Evolutionary conservation across 2,888 invertebrate genomes (phyloP).

Genomic region (Pachliopta kotzebuea): DNA sequence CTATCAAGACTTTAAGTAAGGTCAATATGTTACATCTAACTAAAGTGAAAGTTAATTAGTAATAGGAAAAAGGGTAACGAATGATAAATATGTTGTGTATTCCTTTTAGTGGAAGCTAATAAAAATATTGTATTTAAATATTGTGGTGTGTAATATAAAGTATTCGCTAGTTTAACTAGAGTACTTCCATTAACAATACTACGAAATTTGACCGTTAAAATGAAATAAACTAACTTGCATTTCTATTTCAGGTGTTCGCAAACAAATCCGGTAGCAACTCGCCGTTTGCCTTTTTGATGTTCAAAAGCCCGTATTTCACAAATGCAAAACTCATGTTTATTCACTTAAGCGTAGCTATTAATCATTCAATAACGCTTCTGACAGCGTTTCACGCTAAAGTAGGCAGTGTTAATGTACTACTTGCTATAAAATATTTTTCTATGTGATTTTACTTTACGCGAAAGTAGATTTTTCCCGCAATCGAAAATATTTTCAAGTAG

Average conservation of each 20-base stretch:
- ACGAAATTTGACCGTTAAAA: not conserved
- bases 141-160: too few species aligned
- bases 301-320: slow-evolving; percentile 21
- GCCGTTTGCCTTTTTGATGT: slow-evolving; percentile 9
- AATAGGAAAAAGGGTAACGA: too few species aligned
- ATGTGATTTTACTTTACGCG: not conserved
- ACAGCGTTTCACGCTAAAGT: slow-evolving; percentile 21
- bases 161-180: too few species aligned
- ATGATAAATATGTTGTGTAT: too few species aligned
- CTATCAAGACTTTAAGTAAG: too few species aligned
- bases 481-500: too few species aligned
- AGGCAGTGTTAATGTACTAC: slow-evolving; percentile 7
- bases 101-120: too few species aligned
- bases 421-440: not conserved
- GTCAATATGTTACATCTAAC: too few species aligned
- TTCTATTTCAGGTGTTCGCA: not conserved
- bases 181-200: too few species aligned
- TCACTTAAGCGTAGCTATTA: slow-evolving; percentile 22
- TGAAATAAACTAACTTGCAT: not conserved
- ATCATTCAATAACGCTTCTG: slow-evolving; percentile 27
- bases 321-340: slow-evolving; percentile 28
- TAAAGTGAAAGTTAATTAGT: too few species aligned
- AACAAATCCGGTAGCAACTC: slow-evolving; percentile 7
- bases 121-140: too few species aligned
- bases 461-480: too few species aligned